phyloP scores from a whole-genome alignment of 2,113 vertebrate genomes.

The Leucosticte australis region DNA sequence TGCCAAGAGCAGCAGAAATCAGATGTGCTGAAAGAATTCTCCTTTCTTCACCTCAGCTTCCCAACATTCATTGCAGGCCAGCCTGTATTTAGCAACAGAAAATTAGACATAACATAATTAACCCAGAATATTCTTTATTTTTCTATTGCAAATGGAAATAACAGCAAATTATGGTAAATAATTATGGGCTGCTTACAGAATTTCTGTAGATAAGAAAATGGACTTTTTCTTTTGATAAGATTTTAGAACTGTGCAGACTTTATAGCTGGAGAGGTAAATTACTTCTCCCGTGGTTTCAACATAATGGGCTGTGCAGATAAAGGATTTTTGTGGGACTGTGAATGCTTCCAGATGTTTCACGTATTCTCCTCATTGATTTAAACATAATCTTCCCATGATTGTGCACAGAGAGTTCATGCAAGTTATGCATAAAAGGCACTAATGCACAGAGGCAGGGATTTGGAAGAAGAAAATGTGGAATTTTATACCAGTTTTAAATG shows the following conservation, averaged over 20 bases:
- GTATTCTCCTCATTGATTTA: constrained; percentile 1
- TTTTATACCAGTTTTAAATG: neutral
- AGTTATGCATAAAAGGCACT: neutral
- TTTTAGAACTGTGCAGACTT: neutral
- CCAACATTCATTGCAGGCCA: neutral
- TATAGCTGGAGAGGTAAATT: constrained; percentile 22
- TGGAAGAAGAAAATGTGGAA: neutral
- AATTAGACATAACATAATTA: constrained; percentile 14
- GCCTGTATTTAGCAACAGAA: constrained; percentile 1
- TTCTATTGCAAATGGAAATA: constrained; percentile 9
- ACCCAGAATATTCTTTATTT: constrained; percentile 16
- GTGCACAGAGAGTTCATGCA: neutral
- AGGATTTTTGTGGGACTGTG: neutral
- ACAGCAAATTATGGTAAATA: constrained; percentile 36
- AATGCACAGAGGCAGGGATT: neutral
- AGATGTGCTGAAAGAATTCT: neutral
- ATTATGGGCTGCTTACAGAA: constrained; percentile 39
- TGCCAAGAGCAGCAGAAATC: neutral
- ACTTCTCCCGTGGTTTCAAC: neutral
- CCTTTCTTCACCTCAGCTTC: neutral
- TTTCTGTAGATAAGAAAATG: constrained; percentile 38
- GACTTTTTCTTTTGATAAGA: neutral
- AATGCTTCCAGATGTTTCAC: neutral
- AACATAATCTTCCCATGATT: neutral
- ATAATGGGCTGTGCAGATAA: neutral